Conservation (phyloP, 2,888 invertebrate species). For the Gonocerus acuteangulatus region DNA sequence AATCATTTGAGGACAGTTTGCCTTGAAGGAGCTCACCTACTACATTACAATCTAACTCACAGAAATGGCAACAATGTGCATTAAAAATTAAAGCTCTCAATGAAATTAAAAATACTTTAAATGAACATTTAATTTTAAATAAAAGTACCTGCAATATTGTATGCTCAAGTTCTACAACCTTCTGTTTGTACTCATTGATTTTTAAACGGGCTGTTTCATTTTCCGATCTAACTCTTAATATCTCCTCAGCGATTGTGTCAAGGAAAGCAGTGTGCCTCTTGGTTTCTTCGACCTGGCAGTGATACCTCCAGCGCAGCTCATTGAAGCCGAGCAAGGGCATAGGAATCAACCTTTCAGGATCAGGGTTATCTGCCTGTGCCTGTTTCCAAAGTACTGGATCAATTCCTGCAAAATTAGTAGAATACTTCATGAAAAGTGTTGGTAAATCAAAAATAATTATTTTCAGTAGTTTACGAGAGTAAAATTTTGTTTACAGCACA, state of each 20-base stretch:
- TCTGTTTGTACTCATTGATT: slow-evolving; percentile 60
- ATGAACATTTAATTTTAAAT: too few relatives aligned
- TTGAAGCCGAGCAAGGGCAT: slow-evolving; percentile 87
- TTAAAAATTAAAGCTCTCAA: too few relatives aligned
- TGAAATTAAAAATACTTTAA: too few relatives aligned
- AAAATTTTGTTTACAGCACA: too few relatives aligned
- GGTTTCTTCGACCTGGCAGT: slow-evolving; percentile 77
- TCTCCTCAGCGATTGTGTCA: slow-evolving; percentile 67
- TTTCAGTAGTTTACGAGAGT: too few relatives aligned
- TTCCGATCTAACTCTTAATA: slow-evolving; percentile 68
- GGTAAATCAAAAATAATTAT: too few relatives aligned
- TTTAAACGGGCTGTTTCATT: slow-evolving; percentile 73
- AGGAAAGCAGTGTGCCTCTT: slow-evolving; percentile 73
- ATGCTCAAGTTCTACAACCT: slow-evolving; percentile 73
- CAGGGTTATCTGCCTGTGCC: slow-evolving; percentile 91
- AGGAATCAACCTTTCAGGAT: slow-evolving; percentile 80
- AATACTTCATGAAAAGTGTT: slow-evolving; percentile 33
- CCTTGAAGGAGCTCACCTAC: too few relatives aligned
- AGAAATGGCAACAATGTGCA: too few relatives aligned
- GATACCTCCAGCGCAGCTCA: slow-evolving; percentile 61
- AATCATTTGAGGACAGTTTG: too few relatives aligned
- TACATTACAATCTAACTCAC: too few relatives aligned
- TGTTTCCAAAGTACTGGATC: slow-evolving; percentile 92
- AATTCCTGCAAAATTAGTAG: slow-evolving; percentile 63
- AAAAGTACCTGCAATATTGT: slow-evolving; percentile 74